These are phyloP conservation scores for Bruchidius siliquastri DNA, from an alignment of 2,888 invertebrate species.

Conservation along the genomic window DNA sequence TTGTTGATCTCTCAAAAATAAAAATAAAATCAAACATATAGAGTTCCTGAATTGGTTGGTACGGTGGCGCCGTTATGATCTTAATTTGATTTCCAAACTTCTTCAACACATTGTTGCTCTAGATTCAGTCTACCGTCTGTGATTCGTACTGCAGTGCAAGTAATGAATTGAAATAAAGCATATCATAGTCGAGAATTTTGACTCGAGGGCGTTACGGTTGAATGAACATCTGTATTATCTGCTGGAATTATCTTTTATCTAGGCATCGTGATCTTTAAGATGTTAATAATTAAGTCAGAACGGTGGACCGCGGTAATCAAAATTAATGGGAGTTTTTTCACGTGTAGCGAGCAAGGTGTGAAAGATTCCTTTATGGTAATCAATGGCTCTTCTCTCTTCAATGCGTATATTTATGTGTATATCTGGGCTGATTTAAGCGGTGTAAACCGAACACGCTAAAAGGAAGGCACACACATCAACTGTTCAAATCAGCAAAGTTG, in stretches of 20 bases:
- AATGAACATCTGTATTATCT: conserved; percentile 10
- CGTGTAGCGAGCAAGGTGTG: not conserved
- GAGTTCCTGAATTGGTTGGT: too few relatives aligned
- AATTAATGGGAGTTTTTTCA: not conserved
- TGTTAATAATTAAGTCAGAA: not conserved
- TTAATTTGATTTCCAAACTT: too few relatives aligned
- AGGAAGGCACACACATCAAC: too few relatives aligned
- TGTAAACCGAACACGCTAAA: too few relatives aligned
- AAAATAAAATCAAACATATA: too few relatives aligned
- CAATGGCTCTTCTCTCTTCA: not conserved
- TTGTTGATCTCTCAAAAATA: too few relatives aligned
- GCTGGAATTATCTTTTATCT: not conserved
- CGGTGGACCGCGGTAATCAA: not conserved
- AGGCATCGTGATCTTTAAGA: not conserved
- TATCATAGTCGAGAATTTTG: conserved; percentile 8
- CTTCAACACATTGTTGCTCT: conserved; percentile 7
- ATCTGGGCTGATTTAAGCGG: too few relatives aligned
- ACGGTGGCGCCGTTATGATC: too few relatives aligned
- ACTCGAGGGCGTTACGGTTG: conserved; percentile 9
- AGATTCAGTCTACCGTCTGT: not conserved
- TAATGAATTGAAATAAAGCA: conserved; percentile 19
- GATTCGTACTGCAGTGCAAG: not conserved
- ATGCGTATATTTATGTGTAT: too few relatives aligned
- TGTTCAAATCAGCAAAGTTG: too few relatives aligned
- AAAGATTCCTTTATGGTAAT: not conserved